Evolutionary conservation across 2,113 vertebrate species (phyloP).

Genomic region (Parotia lawesii): DNA sequence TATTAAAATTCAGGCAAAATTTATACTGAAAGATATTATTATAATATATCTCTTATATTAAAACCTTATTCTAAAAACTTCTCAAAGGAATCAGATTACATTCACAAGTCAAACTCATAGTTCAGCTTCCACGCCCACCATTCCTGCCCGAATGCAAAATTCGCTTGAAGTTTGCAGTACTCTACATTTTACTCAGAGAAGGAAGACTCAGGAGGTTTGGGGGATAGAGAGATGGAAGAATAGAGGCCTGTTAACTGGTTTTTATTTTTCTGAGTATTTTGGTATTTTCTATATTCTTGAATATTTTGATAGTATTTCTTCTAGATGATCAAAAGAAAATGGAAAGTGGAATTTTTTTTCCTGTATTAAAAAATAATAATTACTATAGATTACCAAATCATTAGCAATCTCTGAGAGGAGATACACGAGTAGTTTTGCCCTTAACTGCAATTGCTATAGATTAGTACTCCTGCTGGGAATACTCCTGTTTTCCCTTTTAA

Average conservation of each 20-base stretch:
- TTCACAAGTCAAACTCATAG: background rate
- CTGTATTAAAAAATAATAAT: background rate
- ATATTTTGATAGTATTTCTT: background rate
- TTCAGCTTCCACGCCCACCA: background rate
- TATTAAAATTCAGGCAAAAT: background rate
- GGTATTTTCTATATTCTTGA: background rate
- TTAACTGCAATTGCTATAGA: background rate
- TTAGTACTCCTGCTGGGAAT: background rate
- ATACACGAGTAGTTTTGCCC: background rate
- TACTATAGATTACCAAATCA: background rate
- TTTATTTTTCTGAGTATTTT: background rate
- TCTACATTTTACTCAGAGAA: background rate
- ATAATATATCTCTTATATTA: too few species aligned
- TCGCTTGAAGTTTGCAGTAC: background rate
- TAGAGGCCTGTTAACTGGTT: background rate
- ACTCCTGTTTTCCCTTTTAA: background rate
- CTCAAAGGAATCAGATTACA: background rate
- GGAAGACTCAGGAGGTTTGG: background rate
- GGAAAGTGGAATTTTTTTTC: background rate
- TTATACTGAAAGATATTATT: background rate
- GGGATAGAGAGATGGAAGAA: background rate
- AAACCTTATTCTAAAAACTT: background rate
- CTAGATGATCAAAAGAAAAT: background rate
- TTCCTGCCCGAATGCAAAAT: background rate
- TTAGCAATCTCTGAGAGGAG: background rate